Base-by-base conservation (phyloP, 2,888 invertebrate genomes). In the Drosophila paucipuncta region DNA sequence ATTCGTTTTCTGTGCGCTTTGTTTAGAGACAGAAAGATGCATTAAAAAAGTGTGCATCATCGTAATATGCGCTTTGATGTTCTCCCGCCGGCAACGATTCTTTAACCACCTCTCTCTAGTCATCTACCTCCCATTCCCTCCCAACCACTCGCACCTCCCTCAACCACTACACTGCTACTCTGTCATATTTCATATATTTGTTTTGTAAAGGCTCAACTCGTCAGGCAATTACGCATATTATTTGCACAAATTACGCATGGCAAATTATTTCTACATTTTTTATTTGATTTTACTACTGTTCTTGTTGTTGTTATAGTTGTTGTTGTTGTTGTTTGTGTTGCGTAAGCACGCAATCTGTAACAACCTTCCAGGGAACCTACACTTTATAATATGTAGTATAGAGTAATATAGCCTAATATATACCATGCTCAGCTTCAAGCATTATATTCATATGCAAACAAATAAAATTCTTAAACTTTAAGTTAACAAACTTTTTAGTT, bases 181-280 rank as follows among this genome's bases (percentile, higher is more conserved):
- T 39, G 18, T 33, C 33, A 55, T 50, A 69, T 49, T 47, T 7
- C 22, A 5, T 47, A 25, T 68, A 54, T 58, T 57, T 54, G 33
- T 41, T 57, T 43, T 50, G 37, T 25, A 41, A 43, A 47, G 61
- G 63, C 71, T 35, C 77, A 68, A 59, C 68, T 78, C 80, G 78
- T 68, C 64, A 43, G 71, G 61, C 76, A 90, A 85, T 85, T 88
- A 90, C 81, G 86, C 83, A 85, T 90, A 85, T 88, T 85, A 85
- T 85, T 90, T 88, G 85, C 90, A 90, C 89, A 90, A 90, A 90
- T 86, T 90, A 90, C 90, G 90, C 90, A 89, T 77, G 73, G 77
- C 86, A 83, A 82, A 82, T 83, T 68, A 88, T 83, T 83, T 81
- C 73, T 83, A 76, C 70, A 80, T 75, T 83, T 72, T 70, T 74